These are phyloP conservation scores for Alouatta palliata DNA, from an alignment of 2,113 vertebrate genomes.

Conservation along the genomic window DNA sequence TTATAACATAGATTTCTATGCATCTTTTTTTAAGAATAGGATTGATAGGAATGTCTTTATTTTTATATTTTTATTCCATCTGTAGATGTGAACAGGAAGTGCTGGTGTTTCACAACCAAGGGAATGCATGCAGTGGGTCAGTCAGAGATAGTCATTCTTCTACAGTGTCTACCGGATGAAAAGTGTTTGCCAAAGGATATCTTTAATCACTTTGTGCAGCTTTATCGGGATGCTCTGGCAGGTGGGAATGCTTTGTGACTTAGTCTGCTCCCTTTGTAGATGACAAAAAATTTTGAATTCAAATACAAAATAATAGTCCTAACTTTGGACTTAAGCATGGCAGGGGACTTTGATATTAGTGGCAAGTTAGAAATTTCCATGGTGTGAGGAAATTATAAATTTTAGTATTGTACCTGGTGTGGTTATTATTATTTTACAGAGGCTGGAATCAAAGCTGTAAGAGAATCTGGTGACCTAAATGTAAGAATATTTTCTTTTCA, in stretches of 20 bases:
- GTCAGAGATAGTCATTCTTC: slow-evolving; percentile 95
- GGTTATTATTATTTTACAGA: slow-evolving; percentile 48
- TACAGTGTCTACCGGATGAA: slow-evolving; percentile 98
- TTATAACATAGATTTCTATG: slow-evolving; percentile 5
- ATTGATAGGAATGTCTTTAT: slow-evolving; percentile 33
- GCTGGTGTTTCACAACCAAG: slow-evolving; percentile 98
- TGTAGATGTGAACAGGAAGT: slow-evolving; percentile 98
- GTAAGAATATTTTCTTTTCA: background rate
- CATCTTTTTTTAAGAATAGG: background rate
- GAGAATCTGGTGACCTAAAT: background rate
- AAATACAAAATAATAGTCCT: slow-evolving; percentile 34
- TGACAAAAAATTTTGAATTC: background rate
- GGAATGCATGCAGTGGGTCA: slow-evolving; percentile 99
- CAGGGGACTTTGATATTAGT: slow-evolving; percentile 39
- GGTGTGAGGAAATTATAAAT: background rate
- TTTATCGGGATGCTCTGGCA: slow-evolving; percentile 96
- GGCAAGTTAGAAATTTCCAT: slow-evolving; percentile 19
- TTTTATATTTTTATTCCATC: slow-evolving; percentile 52
- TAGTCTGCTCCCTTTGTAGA: background rate
- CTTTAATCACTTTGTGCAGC: slow-evolving; percentile 97
- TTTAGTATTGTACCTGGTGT: background rate
- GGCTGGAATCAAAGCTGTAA: slow-evolving; percentile 38
- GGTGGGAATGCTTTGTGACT: slow-evolving; percentile 82
- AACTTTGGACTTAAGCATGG: slow-evolving; percentile 21
- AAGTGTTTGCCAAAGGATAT: slow-evolving; percentile 97